Conservation (phyloP, 2,797 vertebrate genomes). For the Garrulus glandarius region DNA sequence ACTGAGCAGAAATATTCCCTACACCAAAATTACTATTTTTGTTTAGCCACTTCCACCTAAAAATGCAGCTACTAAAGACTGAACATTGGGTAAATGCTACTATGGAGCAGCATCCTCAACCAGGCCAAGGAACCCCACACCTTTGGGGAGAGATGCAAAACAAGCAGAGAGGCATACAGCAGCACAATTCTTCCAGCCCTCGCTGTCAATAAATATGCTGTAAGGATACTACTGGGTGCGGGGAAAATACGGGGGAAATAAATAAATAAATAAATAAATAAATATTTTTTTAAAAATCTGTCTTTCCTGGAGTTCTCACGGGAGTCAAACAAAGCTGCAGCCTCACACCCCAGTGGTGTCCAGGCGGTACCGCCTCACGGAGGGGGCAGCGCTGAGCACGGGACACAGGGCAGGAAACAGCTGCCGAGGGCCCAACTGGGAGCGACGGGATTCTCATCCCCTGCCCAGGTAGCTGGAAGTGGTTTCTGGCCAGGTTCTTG, state of each 20-base stretch:
- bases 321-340: background rate
- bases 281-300: too few relatives aligned
- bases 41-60: background rate
- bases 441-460: fast-evolving
- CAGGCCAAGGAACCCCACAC: background rate
- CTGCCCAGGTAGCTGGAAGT: fast-evolving
- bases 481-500: background rate
- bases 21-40: background rate
- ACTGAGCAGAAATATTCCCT: background rate
- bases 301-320: background rate
- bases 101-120: background rate
- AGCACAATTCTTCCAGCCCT: background rate
- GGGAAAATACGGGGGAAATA: fast-evolving
- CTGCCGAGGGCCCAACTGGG: fast-evolving
- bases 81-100: background rate
- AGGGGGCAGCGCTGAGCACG: background rate
- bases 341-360: fast-evolving
- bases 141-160: background rate
- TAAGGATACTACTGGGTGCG: fast-evolving
- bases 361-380: background rate
- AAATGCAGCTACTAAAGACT: background rate
- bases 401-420: too few relatives aligned
- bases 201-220: background rate
- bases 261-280: too few relatives aligned
- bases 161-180: background rate